Evolutionary conservation across 2,797 vertebrate species (phyloP).

Genomic region (Arremon aurantiirostris): DNA sequence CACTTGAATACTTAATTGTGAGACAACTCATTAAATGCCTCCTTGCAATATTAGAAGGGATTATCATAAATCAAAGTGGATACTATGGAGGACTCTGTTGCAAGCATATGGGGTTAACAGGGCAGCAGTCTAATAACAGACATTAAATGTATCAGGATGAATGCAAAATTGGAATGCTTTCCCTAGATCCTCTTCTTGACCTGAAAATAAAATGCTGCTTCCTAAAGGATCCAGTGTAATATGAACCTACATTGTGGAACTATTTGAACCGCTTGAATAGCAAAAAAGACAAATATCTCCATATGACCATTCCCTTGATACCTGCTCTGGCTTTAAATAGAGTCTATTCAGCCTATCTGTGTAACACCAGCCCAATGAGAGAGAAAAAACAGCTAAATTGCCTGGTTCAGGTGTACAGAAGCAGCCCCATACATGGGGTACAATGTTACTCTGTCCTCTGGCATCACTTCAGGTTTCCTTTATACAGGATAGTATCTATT

Average conservation of each 20-base stretch:
- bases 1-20: not conserved
- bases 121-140: not conserved
- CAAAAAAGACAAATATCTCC: not conserved
- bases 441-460: not conserved
- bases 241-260: not conserved
- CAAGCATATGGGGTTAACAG: not conserved
- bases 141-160: not conserved
- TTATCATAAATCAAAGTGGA: too few species aligned
- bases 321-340: not conserved
- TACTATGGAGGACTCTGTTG: not conserved
- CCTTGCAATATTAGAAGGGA: not conserved
- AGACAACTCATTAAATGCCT: not conserved
- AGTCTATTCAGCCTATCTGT: not conserved
- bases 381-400: not conserved
- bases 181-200: not conserved
- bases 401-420: not conserved
- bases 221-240: not conserved
- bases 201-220: not conserved
- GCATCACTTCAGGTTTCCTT: not conserved
- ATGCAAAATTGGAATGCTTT: not conserved
- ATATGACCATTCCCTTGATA: not conserved
- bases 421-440: not conserved
- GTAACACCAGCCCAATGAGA: not conserved
- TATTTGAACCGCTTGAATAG: not conserved
- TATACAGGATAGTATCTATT: not conserved